Base-by-base conservation (phyloP, 2,797 vertebrate species). In the Coranthus polyacanthus region DNA sequence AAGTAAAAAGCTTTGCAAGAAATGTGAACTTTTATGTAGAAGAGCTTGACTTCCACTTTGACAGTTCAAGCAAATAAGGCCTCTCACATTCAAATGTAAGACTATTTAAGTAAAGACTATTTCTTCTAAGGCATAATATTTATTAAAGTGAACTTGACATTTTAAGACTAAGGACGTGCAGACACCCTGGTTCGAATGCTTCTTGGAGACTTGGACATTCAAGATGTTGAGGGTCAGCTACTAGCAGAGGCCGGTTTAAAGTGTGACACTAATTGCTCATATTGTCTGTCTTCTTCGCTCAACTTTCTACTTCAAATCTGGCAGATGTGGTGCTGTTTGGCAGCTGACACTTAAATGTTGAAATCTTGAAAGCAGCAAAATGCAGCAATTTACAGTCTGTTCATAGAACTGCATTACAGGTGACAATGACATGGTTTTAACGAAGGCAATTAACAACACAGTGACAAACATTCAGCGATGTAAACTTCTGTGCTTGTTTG, bases 391-490 rank as follows among this genome's bases (percentile, higher is more conserved):
- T 13, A 42, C 32, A 7, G 36, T 58, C 46, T 43, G 12, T 6
- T 37, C 2, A 24, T 17, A 12, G 37, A 12, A 3, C 39, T 61
- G 50, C 3, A 16, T 39, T 15, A 22, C 24, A 37, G 22, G 54
- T 21, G 12, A 71, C 62, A 55, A 53, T 29, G 53, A 60, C 6
- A 12, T 17, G 54, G 53, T 22, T 43, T 5, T 42, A 43, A 63
- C 44, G 13, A 4, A 44, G 36, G 21, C n/a, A 29, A 10, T 42
- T 45, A 55, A 47, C 37, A 41, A 50, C 43, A 29, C 43, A 29
- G 5, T 43, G 37, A 69, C 20, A 39, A 26, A 39, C 56, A 79
- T 51, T 51, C 9, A 41, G n/a, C n/a, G 56, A 54, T 39, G 38
- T 59, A 12, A 62, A 63, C 34, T 39, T 6, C 18, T 68, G 2